Conservation (phyloP, 1,140 invertebrate genomes). For the Drosophila sulfurigaster region DNA sequence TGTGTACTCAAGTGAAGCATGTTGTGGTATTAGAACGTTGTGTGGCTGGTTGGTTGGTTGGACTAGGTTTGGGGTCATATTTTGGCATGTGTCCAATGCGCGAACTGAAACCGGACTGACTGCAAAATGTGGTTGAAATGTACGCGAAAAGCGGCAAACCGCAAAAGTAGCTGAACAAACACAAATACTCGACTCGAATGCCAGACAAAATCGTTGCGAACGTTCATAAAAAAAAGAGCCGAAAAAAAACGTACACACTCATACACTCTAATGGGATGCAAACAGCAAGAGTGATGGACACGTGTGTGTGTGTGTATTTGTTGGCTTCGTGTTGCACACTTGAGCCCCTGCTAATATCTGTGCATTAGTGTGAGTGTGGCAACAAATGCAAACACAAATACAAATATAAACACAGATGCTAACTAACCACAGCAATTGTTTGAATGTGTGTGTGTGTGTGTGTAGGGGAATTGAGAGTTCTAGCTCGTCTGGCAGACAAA, state of each 20-base stretch:
- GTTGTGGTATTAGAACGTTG: slow-evolving; percentile 31
- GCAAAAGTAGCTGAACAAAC: slow-evolving; percentile 82
- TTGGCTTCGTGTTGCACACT: not conserved
- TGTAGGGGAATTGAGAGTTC: slow-evolving; percentile 15
- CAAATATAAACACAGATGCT: slow-evolving; percentile 82
- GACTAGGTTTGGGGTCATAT: slow-evolving; percentile 18
- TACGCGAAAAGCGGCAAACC: slow-evolving; percentile 80
- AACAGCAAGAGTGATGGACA: slow-evolving; percentile 69
- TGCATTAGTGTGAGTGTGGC: slow-evolving; percentile 38
- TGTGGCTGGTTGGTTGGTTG: not conserved
- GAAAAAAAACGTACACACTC: slow-evolving; percentile 23
- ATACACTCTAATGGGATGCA: slow-evolving; percentile 40
- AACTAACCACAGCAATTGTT: slow-evolving; percentile 73
- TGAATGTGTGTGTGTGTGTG: slow-evolving; percentile 20
- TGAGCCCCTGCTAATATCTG: slow-evolving; percentile 2
- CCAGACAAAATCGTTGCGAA: slow-evolving; percentile 63
- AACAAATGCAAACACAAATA: slow-evolving; percentile 77
- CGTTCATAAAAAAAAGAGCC: slow-evolving; percentile 40
- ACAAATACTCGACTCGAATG: slow-evolving; percentile 61
- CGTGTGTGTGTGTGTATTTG: slow-evolving; percentile 7
- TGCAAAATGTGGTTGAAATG: slow-evolving; percentile 81
- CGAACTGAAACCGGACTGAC: slow-evolving; percentile 64
- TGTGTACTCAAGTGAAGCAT: slow-evolving; percentile 47
- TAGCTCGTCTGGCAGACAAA: slow-evolving; percentile 49
- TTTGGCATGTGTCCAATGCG: slow-evolving; percentile 70